Evolutionary conservation across 2,797 vertebrate genomes (phyloP).

Genomic region (Amblyraja radiata): DNA sequence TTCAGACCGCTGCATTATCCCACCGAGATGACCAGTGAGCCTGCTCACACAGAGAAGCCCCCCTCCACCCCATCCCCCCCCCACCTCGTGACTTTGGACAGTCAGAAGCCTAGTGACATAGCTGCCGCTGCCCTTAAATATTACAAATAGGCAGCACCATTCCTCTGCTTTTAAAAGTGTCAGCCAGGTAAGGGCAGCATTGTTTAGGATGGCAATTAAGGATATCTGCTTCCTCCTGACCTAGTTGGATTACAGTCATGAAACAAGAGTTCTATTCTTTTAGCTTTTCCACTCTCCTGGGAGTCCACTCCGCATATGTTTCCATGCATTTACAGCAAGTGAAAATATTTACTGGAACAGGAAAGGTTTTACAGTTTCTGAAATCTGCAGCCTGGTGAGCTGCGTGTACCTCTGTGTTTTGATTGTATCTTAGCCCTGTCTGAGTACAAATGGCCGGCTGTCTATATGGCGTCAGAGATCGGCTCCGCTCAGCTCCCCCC

Average conservation of each 20-base stretch:
- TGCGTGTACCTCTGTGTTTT: not conserved
- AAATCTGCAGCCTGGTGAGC: not conserved
- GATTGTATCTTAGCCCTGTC: not conserved
- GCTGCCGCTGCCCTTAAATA: not conserved
- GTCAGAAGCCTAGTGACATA: not conserved
- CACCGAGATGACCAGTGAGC: not conserved
- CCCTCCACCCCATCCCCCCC: too few relatives aligned
- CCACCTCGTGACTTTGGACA: not conserved
- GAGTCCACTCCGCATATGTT: slow-evolving; percentile 14
- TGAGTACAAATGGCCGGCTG: slow-evolving; percentile 3
- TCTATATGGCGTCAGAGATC: not conserved
- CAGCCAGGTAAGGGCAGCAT: not conserved
- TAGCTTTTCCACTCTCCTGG: not conserved
- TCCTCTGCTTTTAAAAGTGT: not conserved
- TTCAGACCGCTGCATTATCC: too few relatives aligned
- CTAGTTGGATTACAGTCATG: slow-evolving; percentile 13
- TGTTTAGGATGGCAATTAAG: slow-evolving; percentile 15
- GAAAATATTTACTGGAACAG: slow-evolving; percentile 10
- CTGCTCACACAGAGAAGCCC: not conserved
- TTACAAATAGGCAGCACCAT: not conserved
- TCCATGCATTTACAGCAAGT: slow-evolving; percentile 2
- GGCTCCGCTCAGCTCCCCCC: not conserved
- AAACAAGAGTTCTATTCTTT: slow-evolving; percentile 25
- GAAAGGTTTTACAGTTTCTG: slow-evolving; percentile 5
- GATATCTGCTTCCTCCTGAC: slow-evolving; percentile 26